These are phyloP conservation scores for Chironomus riparius DNA, from an alignment of 2,888 invertebrate genomes.

Conservation along the genomic window DNA sequence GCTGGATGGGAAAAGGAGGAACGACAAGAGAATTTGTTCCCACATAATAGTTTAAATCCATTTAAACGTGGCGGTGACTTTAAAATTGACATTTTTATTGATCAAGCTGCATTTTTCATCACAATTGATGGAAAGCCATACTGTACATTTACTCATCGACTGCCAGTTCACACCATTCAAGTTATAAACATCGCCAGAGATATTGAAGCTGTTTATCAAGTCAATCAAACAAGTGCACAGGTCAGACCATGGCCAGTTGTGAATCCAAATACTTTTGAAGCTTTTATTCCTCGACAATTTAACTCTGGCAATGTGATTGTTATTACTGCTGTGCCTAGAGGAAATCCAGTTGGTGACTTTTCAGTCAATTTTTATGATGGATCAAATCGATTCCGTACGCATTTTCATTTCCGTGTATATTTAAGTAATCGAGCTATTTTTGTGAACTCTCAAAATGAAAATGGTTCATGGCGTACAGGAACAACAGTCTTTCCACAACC, in stretches of 20 bases:
- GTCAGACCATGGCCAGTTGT: background rate
- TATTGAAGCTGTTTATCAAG: background rate
- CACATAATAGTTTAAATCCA: background rate
- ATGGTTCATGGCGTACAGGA: background rate
- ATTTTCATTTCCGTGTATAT: background rate
- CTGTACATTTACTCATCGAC: background rate
- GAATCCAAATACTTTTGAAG: background rate
- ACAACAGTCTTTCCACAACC: background rate
- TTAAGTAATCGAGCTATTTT: background rate
- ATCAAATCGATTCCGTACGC: background rate
- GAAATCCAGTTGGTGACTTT: background rate
- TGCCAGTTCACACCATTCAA: background rate
- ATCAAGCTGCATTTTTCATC: background rate
- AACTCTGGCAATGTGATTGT: background rate
- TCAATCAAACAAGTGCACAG: background rate
- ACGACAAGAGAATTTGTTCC: background rate
- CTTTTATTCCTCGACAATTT: background rate
- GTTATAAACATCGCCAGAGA: background rate
- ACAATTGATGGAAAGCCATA: background rate
- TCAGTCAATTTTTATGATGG: background rate
- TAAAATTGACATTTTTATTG: background rate
- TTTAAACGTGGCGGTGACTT: background rate
- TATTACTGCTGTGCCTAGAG: background rate
- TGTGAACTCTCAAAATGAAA: background rate
- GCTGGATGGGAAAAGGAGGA: background rate